These are phyloP conservation scores for Nothobranchius kuhntae DNA, from an alignment of 2,113 vertebrate genomes.

Conservation along the genomic window DNA sequence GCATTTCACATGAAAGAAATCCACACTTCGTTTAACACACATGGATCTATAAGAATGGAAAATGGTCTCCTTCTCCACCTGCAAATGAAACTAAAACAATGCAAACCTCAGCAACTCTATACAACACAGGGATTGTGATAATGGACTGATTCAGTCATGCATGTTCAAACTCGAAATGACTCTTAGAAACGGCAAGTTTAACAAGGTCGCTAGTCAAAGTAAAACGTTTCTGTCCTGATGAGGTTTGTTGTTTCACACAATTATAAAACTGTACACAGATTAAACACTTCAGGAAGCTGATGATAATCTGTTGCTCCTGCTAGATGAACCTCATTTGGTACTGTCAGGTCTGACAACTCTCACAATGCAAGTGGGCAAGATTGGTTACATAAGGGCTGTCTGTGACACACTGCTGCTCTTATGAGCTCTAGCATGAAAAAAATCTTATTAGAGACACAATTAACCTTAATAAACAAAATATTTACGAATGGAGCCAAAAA, in stretches of 20 bases:
- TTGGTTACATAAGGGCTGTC: neutral
- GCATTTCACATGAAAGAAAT: neutral
- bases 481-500: too few species aligned
- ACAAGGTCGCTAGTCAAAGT: neutral
- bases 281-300: neutral
- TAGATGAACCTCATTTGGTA: neutral
- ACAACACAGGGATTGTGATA: neutral
- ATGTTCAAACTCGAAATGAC: neutral
- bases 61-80: neutral
- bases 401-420: too few species aligned
- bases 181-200: neutral
- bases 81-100: neutral
- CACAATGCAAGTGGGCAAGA: neutral
- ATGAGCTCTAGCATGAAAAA: too few species aligned
- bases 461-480: too few species aligned
- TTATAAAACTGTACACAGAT: neutral
- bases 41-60: slow-evolving; percentile 2
- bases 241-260: neutral
- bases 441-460: too few species aligned
- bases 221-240: neutral
- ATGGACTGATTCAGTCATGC: neutral
- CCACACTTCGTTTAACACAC: neutral
- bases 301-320: neutral
- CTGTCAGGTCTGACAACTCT: neutral
- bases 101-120: neutral